Evolutionary conservation across 2,113 vertebrate species (phyloP), one percentile per base, ranked within the genome.

Genomic region (Nannospalax galili): DNA sequence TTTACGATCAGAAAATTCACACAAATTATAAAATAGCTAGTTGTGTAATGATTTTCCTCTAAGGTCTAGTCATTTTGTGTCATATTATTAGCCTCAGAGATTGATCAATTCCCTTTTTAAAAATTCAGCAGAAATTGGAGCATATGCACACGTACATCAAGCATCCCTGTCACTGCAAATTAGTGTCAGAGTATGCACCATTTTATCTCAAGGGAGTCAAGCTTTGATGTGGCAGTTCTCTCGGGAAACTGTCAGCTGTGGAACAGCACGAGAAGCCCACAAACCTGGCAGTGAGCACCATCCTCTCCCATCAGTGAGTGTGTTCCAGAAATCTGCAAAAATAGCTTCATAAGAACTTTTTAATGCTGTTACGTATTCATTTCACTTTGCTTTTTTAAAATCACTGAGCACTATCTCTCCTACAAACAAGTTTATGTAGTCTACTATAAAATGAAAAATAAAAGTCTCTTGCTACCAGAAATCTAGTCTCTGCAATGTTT

Each of bases 251-350:
- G 15, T 65, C 30, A n/a, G 74, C 73, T 69, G 12, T n/a, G 52
- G 56, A 84, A 32, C 2, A 20, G 30, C 35, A 1, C 42, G 37
- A 22, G 64, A 60, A 87, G 5, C 10, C 65, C 74, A 58, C 37
- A 75, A 1, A 91, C 35, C 28, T 75, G 73, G 58, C 74, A 84
- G 48, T 4, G 35, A 74, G 7, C 37, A 84, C 40, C 85, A 64
- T 32, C 52, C 67, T 96, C 32, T 88, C 73, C 15, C 3, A n/a
- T 45, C 11, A 72, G 20, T 20, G 8, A 95, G 26, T 26, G 10
- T 72, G 95, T 95, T 58, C 82, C 45, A 89, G 26, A 80, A 92
- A 37, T 92, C 81, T 89, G 48, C 32, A 56, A 94, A 81, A 87
- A 77, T 15, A 81, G 37, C 8, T 85, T 80, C 86, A 14, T 24